Conservation (phyloP, 1,140 invertebrate genomes). For the Drosophila albomicans region DNA sequence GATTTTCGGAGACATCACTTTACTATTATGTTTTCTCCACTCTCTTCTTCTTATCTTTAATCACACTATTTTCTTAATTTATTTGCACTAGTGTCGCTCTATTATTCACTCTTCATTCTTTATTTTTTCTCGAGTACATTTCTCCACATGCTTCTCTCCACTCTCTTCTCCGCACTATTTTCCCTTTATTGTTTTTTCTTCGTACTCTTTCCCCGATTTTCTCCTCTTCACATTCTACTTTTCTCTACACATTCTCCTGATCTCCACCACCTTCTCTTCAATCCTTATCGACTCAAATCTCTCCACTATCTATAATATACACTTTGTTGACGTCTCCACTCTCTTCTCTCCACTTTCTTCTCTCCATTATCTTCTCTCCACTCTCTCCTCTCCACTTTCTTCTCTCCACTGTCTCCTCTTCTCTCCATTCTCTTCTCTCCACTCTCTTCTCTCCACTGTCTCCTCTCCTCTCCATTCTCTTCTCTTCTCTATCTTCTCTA, state of each 20-base stretch:
- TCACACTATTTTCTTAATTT: too few species aligned
- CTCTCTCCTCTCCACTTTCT: neutral
- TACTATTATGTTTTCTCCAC: slow-evolving; percentile 2
- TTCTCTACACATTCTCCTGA: neutral
- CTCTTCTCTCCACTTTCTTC: neutral
- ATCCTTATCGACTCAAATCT: neutral
- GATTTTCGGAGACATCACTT: neutral
- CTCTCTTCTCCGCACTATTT: neutral
- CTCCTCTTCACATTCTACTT: neutral
- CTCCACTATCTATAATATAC: neutral
- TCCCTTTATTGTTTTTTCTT: neutral
- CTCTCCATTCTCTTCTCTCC: neutral
- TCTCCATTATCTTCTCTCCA: neutral
- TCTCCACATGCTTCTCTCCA: neutral
- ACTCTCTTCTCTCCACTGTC: neutral
- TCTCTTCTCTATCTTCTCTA: neutral
- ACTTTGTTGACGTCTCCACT: neutral
- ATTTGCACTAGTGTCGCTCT: too few species aligned
- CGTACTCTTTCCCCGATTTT: too few species aligned
- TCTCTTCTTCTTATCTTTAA: neutral
- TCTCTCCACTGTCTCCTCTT: neutral
- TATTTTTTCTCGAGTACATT: too few species aligned
- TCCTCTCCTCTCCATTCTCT: too few species aligned
- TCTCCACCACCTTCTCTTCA: neutral
- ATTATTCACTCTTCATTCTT: neutral